These are phyloP conservation scores for Psittacula derbiana DNA, from an alignment of 2,797 vertebrate species.

Conservation along the genomic window DNA sequence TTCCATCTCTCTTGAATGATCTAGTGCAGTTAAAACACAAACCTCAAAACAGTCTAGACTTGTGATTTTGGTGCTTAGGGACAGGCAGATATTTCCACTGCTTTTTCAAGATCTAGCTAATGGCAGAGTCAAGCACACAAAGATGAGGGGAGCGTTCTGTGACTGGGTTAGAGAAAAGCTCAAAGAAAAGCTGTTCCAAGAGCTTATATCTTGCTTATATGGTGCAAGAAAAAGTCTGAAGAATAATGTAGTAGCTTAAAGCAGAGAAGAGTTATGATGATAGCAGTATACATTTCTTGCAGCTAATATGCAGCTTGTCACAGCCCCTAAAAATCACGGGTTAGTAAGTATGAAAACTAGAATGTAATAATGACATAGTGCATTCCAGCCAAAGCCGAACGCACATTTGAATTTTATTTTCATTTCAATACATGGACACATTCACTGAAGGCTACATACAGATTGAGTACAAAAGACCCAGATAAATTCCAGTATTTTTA, in stretches of 20 bases:
- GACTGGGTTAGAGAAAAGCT: background rate
- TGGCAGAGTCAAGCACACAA: background rate
- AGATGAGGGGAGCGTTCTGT: background rate
- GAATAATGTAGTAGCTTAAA: background rate
- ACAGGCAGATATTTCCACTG: background rate
- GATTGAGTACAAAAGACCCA: background rate
- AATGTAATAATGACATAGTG: background rate
- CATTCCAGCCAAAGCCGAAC: slow-evolving; percentile 19
- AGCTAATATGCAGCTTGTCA: slow-evolving; percentile 39
- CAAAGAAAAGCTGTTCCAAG: background rate
- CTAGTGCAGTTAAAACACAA: background rate
- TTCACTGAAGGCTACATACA: slow-evolving; percentile 30
- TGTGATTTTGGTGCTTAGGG: background rate
- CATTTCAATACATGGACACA: slow-evolving; percentile 5
- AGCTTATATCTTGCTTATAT: background rate
- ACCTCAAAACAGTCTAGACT: background rate
- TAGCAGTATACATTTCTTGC: background rate
- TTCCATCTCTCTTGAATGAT: background rate
- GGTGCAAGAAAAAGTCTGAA: background rate
- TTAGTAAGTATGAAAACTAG: slow-evolving; percentile 16
- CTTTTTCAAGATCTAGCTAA: background rate
- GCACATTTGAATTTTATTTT: slow-evolving; percentile 26
- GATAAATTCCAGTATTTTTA: background rate
- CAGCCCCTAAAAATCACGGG: slow-evolving; percentile 34
- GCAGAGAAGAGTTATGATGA: background rate